Base-by-base conservation (phyloP, 2,113 vertebrate species). In the Cyanistes caeruleus region DNA sequence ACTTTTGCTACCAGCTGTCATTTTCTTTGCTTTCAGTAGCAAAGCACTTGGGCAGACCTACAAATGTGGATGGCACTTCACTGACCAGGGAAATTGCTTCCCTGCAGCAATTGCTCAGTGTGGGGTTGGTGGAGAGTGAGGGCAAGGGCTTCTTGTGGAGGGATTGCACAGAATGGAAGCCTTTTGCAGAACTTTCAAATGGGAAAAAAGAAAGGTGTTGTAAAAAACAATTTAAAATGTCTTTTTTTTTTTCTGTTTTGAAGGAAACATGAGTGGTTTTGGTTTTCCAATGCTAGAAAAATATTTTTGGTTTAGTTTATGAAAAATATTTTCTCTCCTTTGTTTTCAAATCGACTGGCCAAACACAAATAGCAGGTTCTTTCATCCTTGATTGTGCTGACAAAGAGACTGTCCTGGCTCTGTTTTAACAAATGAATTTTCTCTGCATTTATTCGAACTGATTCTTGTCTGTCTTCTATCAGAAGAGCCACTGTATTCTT, bases 331-430 rank as follows among this genome's bases (percentile, higher is more conserved):
- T 91, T 87, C 23, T 91, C 7, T 37, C 23, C 11, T 28, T 8
- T 76, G 25, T 93, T 90, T 93, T 79, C 74, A 84, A 88, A 69
- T 85, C 3, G 2, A 53, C 53, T 69, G 46, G 22, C 23, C 31
- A 85, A 90, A 88, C n/a, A 72, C 17, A 96, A 95, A 83, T 65
- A 92, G 51, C 46, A 62, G 46, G 43, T 90, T 90, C 65, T 90
- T 95, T 94, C 41, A 73, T 73, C 13, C 14, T 90, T 88, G 69
- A 84, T 78, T 23, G 3, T 39, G 60, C 27, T 88, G 60, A 93
- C 88, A 93, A 83, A 95, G 88, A 49, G 35, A 58, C 70, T 85
- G 75, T 91, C 73, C 70, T 64, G n/a, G 24, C 55, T 51, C 8
- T 84, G 13, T 84, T 92, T 92, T 84, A 74, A 77, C 35, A 46